phyloP scores from a whole-genome alignment of 2,888 invertebrate species.

The Carabus problematicus region DNA sequence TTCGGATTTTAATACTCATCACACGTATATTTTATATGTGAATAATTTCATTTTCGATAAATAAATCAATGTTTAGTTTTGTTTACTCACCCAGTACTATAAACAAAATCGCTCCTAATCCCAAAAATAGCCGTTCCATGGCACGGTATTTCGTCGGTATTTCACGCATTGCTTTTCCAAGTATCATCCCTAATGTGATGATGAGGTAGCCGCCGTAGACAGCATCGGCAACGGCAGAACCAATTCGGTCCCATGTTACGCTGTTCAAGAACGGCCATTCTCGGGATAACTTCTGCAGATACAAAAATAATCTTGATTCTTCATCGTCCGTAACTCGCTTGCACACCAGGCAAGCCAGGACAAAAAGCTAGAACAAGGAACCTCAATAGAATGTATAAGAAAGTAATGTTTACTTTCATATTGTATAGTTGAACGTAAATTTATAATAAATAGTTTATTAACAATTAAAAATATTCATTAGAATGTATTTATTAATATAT shows the following conservation, averaged over 20 bases:
- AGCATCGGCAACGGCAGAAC: constrained; percentile 71
- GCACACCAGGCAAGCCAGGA: constrained; percentile 71
- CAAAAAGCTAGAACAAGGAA: constrained; percentile 65
- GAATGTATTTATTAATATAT: no score
- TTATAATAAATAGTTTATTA: no score
- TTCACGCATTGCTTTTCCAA: constrained; percentile 72
- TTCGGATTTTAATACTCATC: background rate
- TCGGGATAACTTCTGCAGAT: constrained; percentile 73
- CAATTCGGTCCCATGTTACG: constrained; percentile 75
- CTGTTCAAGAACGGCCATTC: constrained; percentile 79
- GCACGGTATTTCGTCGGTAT: constrained; percentile 68
- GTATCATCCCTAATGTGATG: constrained; percentile 71
- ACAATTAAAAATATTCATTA: no score
- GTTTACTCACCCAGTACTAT: constrained; percentile 66
- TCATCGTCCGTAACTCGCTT: constrained; percentile 78
- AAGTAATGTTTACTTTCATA: no score
- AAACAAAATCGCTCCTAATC: constrained; percentile 73
- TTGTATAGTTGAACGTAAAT: no score
- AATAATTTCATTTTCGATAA: constrained; percentile 3
- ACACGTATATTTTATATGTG: background rate
- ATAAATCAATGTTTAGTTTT: background rate
- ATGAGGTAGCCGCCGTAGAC: constrained; percentile 75
- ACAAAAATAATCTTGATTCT: constrained; percentile 71
- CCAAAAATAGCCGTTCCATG: constrained; percentile 73
- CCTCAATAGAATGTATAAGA: no score